phyloP scores from a whole-genome alignment of 2,113 vertebrate species.

The Bagarius yarrelli region DNA sequence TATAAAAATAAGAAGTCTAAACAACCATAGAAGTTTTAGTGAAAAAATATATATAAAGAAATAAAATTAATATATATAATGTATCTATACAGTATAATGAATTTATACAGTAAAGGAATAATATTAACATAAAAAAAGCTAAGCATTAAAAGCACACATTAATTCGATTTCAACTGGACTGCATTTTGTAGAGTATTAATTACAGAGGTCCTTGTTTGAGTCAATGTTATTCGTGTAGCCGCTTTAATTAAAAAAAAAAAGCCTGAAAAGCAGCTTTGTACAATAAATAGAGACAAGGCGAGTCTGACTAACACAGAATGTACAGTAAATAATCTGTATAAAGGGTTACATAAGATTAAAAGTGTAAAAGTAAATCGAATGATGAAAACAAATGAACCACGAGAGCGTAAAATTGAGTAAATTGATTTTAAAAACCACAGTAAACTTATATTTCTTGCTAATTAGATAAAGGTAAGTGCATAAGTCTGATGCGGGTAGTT shows the following conservation, averaged over 20 bases:
- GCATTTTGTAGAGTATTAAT: background rate
- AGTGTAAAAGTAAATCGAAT: background rate
- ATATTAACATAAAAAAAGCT: background rate
- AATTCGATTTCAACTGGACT: background rate
- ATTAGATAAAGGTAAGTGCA: slow-evolving; percentile 17
- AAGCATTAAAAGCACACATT: background rate
- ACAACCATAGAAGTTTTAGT: no score
- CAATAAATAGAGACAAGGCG: background rate
- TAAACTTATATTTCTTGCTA: slow-evolving; percentile 27
- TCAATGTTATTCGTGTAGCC: background rate
- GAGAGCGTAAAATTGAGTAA: background rate
- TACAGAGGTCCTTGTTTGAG: background rate
- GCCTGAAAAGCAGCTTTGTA: background rate
- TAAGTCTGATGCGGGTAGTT: slow-evolving; percentile 9
- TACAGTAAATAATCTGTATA: background rate
- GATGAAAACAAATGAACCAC: slow-evolving; percentile 27
- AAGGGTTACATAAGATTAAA: background rate
- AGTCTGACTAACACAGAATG: background rate
- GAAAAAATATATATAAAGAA: no score
- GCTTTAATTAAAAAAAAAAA: background rate
- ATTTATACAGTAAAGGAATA: no score
- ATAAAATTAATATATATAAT: no score
- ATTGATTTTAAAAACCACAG: background rate
- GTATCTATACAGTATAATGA: no score
- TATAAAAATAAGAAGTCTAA: no score